A percentile compares a stretch with the other conserved stretches of the same genome.
phyloP scores from a whole-genome alignment of 2,113 vertebrate species.

The Marmota monax region DNA sequence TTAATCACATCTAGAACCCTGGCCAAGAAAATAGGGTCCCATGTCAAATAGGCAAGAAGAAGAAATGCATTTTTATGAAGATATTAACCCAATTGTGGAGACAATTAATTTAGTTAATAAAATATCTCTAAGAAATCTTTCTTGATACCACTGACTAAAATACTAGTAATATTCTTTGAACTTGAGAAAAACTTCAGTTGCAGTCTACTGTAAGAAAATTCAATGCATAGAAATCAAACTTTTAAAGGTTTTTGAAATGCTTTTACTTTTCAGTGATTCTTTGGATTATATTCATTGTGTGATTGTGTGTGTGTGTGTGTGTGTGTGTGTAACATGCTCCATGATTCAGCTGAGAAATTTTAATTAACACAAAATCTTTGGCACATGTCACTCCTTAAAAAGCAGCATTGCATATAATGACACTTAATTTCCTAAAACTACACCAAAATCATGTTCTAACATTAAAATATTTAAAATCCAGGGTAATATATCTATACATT shows the following conservation, averaged over 20 bases:
- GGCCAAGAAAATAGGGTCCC: background rate
- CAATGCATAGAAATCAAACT: background rate
- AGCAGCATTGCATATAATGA: background rate
- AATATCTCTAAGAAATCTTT: background rate
- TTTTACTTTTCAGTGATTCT: background rate
- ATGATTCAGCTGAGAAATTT: background rate
- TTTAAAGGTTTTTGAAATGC: background rate
- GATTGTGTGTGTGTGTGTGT: fast-evolving
- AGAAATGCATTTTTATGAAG: background rate
- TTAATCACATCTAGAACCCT: background rate
- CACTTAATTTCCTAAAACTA: slow-evolving; percentile 8
- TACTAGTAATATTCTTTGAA: background rate
- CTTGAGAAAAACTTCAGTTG: background rate
- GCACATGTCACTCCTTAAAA: slow-evolving; percentile 37
- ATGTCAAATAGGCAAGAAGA: background rate
- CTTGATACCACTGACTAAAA: background rate
- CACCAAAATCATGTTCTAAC: background rate
- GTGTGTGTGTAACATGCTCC: background rate
- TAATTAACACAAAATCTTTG: slow-evolving; percentile 42
- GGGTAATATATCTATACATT: background rate
- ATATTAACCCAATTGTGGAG: background rate
- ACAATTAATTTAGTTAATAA: background rate
- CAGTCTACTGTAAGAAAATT: background rate
- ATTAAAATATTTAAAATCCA: slow-evolving; percentile 45
- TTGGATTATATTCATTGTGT: background rate